These are phyloP conservation scores for Ectropis crepuscularia DNA, from an alignment of 2,888 invertebrate species.

Conservation along the genomic window DNA sequence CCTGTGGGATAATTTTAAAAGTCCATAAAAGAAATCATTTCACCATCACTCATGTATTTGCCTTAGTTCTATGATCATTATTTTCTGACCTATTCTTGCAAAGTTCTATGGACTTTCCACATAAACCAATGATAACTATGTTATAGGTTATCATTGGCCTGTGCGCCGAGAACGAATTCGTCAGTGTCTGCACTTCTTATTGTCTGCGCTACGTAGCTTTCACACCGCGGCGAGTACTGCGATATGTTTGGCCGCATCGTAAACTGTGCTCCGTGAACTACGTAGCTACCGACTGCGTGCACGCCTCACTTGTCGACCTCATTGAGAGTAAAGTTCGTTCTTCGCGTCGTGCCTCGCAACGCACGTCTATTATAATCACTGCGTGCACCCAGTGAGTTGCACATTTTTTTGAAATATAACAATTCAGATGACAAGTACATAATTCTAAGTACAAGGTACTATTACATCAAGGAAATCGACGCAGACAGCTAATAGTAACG, in stretches of 20 bases:
- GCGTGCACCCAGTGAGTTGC: conserved; percentile 84
- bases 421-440: conserved; percentile 60
- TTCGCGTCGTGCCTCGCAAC: conserved; percentile 70
- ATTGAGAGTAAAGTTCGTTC: conserved; percentile 78
- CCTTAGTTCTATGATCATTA: conserved; percentile 20
- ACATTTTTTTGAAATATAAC: conserved; percentile 79
- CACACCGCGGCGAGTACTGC: conserved; percentile 81
- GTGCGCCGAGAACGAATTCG: conserved; percentile 83
- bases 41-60: conserved; percentile 7
- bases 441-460: conserved; percentile 27
- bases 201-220: conserved; percentile 84
- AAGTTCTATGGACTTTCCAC: conserved; percentile 68
- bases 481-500: not conserved
- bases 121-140: conserved; percentile 85
- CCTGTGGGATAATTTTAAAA: conserved; percentile 32
- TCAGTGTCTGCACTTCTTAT: conserved; percentile 84
- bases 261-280: conserved; percentile 81
- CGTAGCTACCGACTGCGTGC: conserved; percentile 81
- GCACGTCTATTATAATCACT: conserved; percentile 81
- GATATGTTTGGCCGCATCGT: conserved; percentile 78
- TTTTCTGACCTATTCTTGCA: conserved; percentile 33
- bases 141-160: conserved; percentile 86
- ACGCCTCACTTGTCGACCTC: conserved; percentile 76
- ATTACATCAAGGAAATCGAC: conserved; percentile 15
- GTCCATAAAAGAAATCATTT: conserved; percentile 22